Base-by-base conservation (phyloP, 2,888 invertebrate genomes). In the Tenthredo distinguenda region DNA sequence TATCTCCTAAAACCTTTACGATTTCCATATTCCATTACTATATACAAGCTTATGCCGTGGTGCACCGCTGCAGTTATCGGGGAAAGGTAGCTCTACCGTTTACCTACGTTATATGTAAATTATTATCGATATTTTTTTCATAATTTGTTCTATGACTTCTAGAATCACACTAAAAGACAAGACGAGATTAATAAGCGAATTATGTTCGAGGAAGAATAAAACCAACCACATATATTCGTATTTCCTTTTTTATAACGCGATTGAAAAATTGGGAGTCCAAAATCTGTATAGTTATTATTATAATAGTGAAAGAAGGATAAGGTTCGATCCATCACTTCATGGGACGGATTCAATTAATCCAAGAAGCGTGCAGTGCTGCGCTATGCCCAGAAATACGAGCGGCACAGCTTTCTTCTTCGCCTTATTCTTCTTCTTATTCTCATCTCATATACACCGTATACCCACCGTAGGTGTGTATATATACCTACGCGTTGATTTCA, bases 401-500 rank as follows among this genome's bases (percentile, higher is more conserved):
- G 26, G 47, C 21, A 5, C 15, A 26, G 10, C 21, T 26, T 62
- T 31, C 26, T 31, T 26, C 62, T 26, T 31, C 62, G 4, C 12
- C 62, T 62, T 2, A 0, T 21, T 58, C 58, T 21, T 58, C 58
- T n/a, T 62, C 10, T 26, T 21, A 6, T 26, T 62, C 62, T 31
- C 62, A 15, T 68, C 31, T 18, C 15, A 10, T 74, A 26, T 74
- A 37, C 21, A n/a, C 37, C 40, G 10, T 43, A 43, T 21, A 40
- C n/a, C 26, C 50, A 18, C 10, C 40, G 18, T 21, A 26, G 76
- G 34, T 76, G 26, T 26, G 34, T 76, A 1, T 26, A 77, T 47
- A 77, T 68, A 68, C 31, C 85, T 88, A 87, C 86, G 85, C 86
- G 34, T 81, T 37, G 84, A 87, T 88, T 88, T 89, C 87, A 88